Percentiles rank a stretch among this genome's conserved stretches.
Conservation (phyloP, 2,888 invertebrate species). For the Ornithoptera alexandrae region DNA sequence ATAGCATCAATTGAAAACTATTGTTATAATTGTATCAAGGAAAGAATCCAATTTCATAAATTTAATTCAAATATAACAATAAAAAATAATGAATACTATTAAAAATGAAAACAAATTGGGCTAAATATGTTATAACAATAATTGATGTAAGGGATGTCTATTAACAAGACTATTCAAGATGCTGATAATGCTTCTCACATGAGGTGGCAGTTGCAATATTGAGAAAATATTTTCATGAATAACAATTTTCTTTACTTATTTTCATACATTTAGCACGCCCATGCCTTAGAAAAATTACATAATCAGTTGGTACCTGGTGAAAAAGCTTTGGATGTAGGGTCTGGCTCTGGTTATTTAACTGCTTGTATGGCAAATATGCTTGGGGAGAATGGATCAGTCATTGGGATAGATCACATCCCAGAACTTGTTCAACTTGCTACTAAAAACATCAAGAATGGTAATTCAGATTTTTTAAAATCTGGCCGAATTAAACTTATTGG, state of each 20-base stretch:
- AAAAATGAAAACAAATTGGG: no score
- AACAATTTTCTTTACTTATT: neutral
- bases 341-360: constrained; percentile 95
- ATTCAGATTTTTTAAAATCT: constrained; percentile 83
- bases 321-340: constrained; percentile 93
- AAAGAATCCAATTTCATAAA: no score
- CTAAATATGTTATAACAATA: no score
- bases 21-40: no score
- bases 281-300: constrained; percentile 91
- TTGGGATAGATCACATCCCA: constrained; percentile 95
- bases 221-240: neutral
- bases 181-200: no score
- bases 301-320: constrained; percentile 88
- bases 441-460: constrained; percentile 87
- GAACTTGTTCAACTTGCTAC: constrained; percentile 87
- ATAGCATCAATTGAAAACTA: no score
- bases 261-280: constrained; percentile 86
- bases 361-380: constrained; percentile 94
- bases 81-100: no score
- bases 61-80: no score
- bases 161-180: no score
- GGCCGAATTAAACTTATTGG: constrained; percentile 86
- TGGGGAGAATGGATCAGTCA: constrained; percentile 82
- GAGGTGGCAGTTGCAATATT: no score
- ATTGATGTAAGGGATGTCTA: no score